These are phyloP conservation scores for Drosophila anomalata DNA, from an alignment of 2,888 invertebrate genomes.

Conservation along the genomic window DNA sequence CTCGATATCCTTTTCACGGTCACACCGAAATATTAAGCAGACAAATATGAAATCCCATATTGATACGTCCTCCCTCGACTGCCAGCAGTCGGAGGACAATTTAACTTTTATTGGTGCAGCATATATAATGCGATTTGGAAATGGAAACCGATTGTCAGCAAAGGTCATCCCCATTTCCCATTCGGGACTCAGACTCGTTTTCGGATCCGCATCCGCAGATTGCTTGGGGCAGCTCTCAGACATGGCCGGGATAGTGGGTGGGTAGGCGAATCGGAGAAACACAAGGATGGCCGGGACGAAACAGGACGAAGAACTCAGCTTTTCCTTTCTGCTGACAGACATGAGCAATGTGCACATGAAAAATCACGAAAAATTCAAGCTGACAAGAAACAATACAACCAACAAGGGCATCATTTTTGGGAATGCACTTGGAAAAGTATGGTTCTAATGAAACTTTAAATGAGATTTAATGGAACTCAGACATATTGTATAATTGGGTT, in stretches of 20 bases:
- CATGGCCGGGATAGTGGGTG: conserved; percentile 44
- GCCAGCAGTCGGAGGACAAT: conserved; percentile 54
- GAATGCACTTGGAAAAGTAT: neutral
- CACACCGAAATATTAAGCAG: conserved; percentile 70
- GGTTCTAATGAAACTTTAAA: neutral
- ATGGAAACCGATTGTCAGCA: conserved; percentile 69
- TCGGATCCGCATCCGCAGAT: conserved; percentile 12
- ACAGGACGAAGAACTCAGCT: conserved; percentile 33
- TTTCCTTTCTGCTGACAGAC: conserved; percentile 67
- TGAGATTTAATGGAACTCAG: neutral
- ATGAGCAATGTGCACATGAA: conserved; percentile 43
- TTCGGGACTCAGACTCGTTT: conserved; percentile 3
- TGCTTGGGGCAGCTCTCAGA: conserved; percentile 38
- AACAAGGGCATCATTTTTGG: conserved; percentile 34
- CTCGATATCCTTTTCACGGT: conserved; percentile 68
- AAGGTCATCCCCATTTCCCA: conserved; percentile 63
- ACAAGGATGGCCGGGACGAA: conserved; percentile 8
- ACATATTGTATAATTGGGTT: neutral
- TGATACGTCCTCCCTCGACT: conserved; percentile 41
- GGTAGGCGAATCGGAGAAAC: conserved; percentile 1
- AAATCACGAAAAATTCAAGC: conserved; percentile 71
- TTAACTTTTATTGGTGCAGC: conserved; percentile 72
- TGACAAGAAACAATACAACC: conserved; percentile 69
- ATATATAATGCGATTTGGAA: conserved; percentile 71
- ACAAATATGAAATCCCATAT: conserved; percentile 73